Base-by-base conservation (phyloP, 2,888 invertebrate genomes). In the Diloba caeruleocephala region DNA sequence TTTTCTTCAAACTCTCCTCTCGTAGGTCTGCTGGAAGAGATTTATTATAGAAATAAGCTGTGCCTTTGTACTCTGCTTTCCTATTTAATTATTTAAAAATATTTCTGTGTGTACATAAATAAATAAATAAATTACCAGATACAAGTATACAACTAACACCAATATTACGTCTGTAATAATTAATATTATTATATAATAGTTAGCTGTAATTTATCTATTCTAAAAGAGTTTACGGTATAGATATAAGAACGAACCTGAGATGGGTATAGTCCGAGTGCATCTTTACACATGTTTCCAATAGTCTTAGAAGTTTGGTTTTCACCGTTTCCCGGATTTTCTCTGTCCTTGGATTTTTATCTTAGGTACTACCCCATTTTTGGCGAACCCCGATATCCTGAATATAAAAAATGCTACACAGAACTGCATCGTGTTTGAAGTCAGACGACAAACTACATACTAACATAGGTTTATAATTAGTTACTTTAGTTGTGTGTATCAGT, bases 331-430 rank as follows among this genome's bases (percentile, higher is more conserved):
- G 71, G 23, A 87, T 78, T 45, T 71, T 72, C 34, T 85, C 78
- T 1, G 78, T 85, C 46, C 64, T 60, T 0, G 82, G 32, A 88
- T 77, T 9, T 85, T 86, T 54, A 71, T 66, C 23, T 74, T 83
- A 9, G 58, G 41, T 10, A 23, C 12, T 21, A 37, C 26, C 1
- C 56, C 52, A 43, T 64, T 51, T 29, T 76, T 68, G 12, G 74
- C 78, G 42, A 58, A 67, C 13, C 69, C 69, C 14, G 75, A 45
- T 21, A 69, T 66, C 26, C 60, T 71, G 7, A 81, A 39, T n/a
- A 71, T 12, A 54, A 57, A 25, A 9, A 83, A 39, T 15, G 15
- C 52, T 5, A 71, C 39, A 14, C 69, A 32, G 48, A 75, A 34
- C 44, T 62, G 54, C 66, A 76, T 62, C 46, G 61, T 78, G 48